These are phyloP conservation scores for Drosophila ercepeae DNA, from an alignment of 1,140 invertebrate species.

Conservation along the genomic window DNA sequence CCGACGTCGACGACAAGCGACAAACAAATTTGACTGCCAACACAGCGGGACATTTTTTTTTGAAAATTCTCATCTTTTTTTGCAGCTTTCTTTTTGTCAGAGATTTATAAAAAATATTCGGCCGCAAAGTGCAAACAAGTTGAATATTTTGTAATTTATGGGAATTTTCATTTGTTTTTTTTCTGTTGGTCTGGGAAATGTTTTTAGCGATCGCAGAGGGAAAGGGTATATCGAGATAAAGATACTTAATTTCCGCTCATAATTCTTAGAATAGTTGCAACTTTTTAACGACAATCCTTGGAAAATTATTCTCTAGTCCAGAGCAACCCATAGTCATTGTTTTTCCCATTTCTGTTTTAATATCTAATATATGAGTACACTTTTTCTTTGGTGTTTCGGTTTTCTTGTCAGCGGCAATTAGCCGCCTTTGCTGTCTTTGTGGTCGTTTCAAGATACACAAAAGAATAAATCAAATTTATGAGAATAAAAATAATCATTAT, in stretches of 20 bases:
- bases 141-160: conserved; percentile 75
- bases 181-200: conserved; percentile 19
- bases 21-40: conserved; percentile 71
- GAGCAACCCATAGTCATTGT: conserved; percentile 6
- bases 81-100: conserved; percentile 11
- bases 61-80: too few species aligned
- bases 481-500: conserved; percentile 32
- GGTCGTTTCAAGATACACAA: conserved; percentile 59
- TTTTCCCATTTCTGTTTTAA: background rate
- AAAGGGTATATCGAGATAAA: background rate
- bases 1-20: conserved; percentile 43
- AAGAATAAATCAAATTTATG: conserved; percentile 78
- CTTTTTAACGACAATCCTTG: background rate
- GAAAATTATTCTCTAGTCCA: background rate
- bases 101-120: conserved; percentile 22
- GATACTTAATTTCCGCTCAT: background rate
- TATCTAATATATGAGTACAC: conserved; percentile 10
- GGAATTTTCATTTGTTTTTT: conserved; percentile 32
- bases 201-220: background rate
- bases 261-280: background rate
- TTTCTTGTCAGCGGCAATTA: conserved; percentile 74
- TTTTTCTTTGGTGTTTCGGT: conserved; percentile 26
- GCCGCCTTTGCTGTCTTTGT: conserved; percentile 51
- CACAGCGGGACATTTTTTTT: conserved; percentile 16
- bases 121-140: conserved; percentile 76